These are phyloP conservation scores for Gallinago stenura DNA, from an alignment of 2,797 vertebrate species.

Conservation along the genomic window DNA sequence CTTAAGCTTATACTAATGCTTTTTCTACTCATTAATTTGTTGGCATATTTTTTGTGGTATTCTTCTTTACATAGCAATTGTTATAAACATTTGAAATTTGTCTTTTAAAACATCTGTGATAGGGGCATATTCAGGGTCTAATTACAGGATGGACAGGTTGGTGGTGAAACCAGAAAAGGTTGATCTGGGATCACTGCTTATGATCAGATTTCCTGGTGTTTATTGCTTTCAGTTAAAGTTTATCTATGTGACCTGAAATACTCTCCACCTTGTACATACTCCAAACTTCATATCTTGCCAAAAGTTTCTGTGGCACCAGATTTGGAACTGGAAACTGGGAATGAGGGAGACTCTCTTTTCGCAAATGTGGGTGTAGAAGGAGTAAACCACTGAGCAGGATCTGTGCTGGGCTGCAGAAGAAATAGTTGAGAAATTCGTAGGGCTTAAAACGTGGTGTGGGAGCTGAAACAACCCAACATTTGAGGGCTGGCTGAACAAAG, in stretches of 20 bases:
- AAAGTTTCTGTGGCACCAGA: background rate
- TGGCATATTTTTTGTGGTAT: background rate
- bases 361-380: background rate
- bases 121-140: background rate
- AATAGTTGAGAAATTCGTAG: background rate
- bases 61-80: background rate
- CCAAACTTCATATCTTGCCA: background rate
- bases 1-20: background rate
- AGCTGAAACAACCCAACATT: background rate
- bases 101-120: background rate
- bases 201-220: background rate
- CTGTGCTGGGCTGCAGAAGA: background rate
- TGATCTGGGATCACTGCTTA: background rate
- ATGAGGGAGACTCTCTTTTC: background rate
- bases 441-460: background rate
- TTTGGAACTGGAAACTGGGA: background rate
- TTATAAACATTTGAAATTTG: background rate
- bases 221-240: background rate
- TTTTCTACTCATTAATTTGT: background rate
- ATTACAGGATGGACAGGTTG: background rate
- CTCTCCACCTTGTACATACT: background rate
- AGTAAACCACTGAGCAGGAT: background rate
- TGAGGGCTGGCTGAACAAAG: background rate
- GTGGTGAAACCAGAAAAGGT: background rate
- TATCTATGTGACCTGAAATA: background rate